phyloP scores from a whole-genome alignment of 2,888 invertebrate genomes.

The Heteromyza rotundicornis region DNA sequence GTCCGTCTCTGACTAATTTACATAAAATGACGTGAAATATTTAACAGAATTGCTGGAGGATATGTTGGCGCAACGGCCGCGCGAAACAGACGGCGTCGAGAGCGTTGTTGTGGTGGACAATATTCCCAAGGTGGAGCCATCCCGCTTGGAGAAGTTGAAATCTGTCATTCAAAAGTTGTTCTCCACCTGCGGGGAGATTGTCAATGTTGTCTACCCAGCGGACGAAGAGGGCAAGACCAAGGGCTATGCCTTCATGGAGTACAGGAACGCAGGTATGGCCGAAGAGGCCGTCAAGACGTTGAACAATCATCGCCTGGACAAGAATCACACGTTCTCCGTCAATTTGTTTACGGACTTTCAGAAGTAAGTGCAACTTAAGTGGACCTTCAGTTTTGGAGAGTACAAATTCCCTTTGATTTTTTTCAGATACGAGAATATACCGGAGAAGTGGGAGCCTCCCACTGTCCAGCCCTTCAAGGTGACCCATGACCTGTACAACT shows the following conservation, averaged over 20 bases:
- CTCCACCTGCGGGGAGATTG: constrained; percentile 84
- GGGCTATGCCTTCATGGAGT: constrained; percentile 94
- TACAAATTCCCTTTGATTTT: constrained; percentile 16
- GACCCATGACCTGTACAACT: constrained; percentile 91
- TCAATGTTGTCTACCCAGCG: constrained; percentile 88
- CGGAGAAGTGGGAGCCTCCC: constrained; percentile 93
- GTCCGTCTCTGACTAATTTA: neutral
- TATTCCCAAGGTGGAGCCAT: constrained; percentile 92
- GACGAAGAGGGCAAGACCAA: constrained; percentile 82
- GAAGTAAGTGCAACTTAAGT: constrained; percentile 68
- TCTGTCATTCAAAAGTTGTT: constrained; percentile 91
- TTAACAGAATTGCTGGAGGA: constrained; percentile 87
- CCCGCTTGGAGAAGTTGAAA: constrained; percentile 89
- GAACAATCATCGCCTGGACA: constrained; percentile 95
- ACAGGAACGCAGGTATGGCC: constrained; percentile 81
- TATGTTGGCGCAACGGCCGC: constrained; percentile 85
- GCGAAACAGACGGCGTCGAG: constrained; percentile 95
- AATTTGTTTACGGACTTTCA: constrained; percentile 95
- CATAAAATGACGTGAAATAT: neutral
- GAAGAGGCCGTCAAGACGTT: constrained; percentile 86
- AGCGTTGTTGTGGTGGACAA: constrained; percentile 96
- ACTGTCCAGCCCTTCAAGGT: constrained; percentile 87
- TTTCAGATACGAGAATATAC: constrained; percentile 80
- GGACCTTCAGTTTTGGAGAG: neutral
- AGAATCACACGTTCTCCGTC: constrained; percentile 90